Evolutionary conservation across 1,140 invertebrate species (phyloP).

Genomic region (Ephestia elutella): DNA sequence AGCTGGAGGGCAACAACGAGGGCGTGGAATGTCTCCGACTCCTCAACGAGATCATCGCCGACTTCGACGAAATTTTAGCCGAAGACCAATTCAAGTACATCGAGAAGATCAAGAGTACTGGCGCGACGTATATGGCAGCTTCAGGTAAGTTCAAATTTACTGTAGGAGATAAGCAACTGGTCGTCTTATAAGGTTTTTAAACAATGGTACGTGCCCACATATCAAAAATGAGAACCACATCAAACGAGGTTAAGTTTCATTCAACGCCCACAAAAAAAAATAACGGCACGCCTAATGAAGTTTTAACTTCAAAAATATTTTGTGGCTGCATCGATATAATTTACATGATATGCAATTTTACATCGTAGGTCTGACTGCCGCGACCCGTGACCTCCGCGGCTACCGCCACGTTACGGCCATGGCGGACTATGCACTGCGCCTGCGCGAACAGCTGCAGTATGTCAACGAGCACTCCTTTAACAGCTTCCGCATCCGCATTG

Average conservation of each 20-base stretch:
- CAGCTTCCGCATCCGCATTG: conserved; percentile 95
- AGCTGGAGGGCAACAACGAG: conserved; percentile 95
- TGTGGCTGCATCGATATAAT: too few relatives aligned
- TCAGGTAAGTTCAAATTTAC: conserved; percentile 81
- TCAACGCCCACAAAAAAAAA: too few relatives aligned
- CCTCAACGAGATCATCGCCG: conserved; percentile 97
- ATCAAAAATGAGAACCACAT: too few relatives aligned
- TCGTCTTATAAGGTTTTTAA: too few relatives aligned
- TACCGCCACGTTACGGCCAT: conserved; percentile 89
- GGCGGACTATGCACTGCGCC: conserved; percentile 92
- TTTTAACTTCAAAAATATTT: too few relatives aligned
- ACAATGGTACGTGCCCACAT: too few relatives aligned
- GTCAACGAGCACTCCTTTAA: conserved; percentile 98
- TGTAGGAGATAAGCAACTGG: too few relatives aligned
- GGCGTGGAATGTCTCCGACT: conserved; percentile 95
- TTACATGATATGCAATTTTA: background rate
- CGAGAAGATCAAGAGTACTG: conserved; percentile 98
- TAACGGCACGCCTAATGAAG: too few relatives aligned
- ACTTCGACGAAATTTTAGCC: conserved; percentile 93
- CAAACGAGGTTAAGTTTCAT: too few relatives aligned
- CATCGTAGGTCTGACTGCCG: conserved; percentile 81
- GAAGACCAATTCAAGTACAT: conserved; percentile 92
- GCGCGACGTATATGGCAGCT: conserved; percentile 97
- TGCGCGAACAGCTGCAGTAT: conserved; percentile 89
- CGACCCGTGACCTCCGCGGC: conserved; percentile 84